Evolutionary conservation across 1,140 invertebrate genomes (phyloP), one percentile per base, ranked within the genome.

Genomic region (Penaeus japonicus): DNA sequence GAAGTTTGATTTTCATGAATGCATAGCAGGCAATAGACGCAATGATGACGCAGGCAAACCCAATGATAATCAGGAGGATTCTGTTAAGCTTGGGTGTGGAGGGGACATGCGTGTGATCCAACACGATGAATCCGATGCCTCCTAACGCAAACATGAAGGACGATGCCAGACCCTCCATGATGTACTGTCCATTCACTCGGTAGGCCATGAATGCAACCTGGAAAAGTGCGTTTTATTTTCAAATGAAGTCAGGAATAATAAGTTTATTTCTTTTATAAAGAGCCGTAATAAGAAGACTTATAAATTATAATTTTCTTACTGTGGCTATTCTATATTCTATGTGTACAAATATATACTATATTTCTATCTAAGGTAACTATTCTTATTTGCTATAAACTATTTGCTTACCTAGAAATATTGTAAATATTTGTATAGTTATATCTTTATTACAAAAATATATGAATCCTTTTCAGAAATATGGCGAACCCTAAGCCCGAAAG

Each of bases 1-100:
- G 98, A 89, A 99, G 92, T 94, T 99, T 99, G 96, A 99, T 99
- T 91, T 97, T 95, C 98, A 99, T 99, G 92, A 99, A 99, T 80
- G 99, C 96, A 95, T 98, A 98, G 89, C 98, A 99, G 78, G 97
- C 98, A 90, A 98, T 96, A 93, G 99, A 99, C 24, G 98, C 98
- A 1, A 99, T 95, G 55, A 98, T 92, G 89, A 99, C 96, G 91
- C 97, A 97, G 47, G 98, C 95, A 92, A 99, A 98, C 85, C 98
- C 98, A 89, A 99, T 88, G 32, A 90, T 87, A 55, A 91, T 91
- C 12, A 99, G 94, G 18, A 99, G 93, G 91, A 99, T 95, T 90
- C 98, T 94, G 92, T 99, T 99, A 1, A 99, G 93, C 93, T 97
- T 97, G 0, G 97, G 97, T 55, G 97, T 98, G 1, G 96, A 95